These are phyloP conservation scores for Anguilla rostrata DNA, from an alignment of 2,113 vertebrate genomes.

Conservation along the genomic window DNA sequence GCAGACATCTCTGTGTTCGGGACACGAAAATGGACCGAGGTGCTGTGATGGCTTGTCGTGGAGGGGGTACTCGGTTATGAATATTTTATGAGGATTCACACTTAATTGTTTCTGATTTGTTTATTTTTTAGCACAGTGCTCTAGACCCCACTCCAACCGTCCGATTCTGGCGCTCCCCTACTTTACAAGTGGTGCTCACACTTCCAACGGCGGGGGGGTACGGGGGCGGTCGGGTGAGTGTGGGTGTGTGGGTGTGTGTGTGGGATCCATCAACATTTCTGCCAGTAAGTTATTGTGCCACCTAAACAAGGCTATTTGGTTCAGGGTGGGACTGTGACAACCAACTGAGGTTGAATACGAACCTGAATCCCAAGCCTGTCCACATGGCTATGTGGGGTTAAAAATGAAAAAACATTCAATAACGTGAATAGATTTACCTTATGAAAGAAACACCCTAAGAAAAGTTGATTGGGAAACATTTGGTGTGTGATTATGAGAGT, in stretches of 20 bases:
- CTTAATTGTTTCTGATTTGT: constrained; percentile 79
- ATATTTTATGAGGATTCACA: constrained; percentile 77
- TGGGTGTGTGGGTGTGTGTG: constrained; percentile 47
- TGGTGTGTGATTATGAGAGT: neutral
- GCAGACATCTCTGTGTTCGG: constrained; percentile 65
- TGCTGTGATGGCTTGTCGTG: constrained; percentile 71
- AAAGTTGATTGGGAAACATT: neutral
- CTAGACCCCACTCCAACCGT: constrained; percentile 62
- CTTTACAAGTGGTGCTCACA: constrained; percentile 58
- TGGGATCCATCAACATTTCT: constrained; percentile 32
- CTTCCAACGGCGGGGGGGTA: constrained; percentile 56
- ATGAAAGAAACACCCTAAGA: neutral
- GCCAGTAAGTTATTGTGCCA: constrained; percentile 52
- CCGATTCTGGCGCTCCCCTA: constrained; percentile 52
- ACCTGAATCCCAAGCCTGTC: neutral
- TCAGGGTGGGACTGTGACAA: neutral
- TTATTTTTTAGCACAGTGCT: constrained; percentile 68
- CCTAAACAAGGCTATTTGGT: constrained; percentile 19
- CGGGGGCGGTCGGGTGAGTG: constrained; percentile 51
- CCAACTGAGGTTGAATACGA: neutral
- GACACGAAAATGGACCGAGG: constrained; percentile 59
- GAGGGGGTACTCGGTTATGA: constrained; percentile 66
- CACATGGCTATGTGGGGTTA: neutral
- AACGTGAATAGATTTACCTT: neutral
- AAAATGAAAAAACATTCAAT: neutral